Evolutionary conservation across 2,888 invertebrate species (phyloP).

Genomic region (Stenurella melanura): DNA sequence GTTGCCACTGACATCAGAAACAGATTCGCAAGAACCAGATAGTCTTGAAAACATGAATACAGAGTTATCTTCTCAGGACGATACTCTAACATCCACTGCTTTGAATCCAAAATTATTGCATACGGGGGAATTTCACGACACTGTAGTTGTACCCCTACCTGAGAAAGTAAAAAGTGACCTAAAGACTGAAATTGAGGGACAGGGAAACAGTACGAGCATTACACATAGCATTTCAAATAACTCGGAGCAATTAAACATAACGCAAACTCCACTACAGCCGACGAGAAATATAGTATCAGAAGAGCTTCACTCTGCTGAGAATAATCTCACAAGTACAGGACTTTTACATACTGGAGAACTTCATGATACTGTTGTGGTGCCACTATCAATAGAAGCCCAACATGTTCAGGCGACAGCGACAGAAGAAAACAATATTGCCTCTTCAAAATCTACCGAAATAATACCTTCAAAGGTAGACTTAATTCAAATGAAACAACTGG

Average conservation of each 20-base stretch:
- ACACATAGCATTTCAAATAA: background rate
- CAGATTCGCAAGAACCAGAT: background rate
- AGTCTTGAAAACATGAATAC: slow-evolving; percentile 4
- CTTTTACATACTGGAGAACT: slow-evolving; percentile 76
- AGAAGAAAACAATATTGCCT: background rate
- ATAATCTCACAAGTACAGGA: slow-evolving; percentile 22
- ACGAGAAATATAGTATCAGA: background rate
- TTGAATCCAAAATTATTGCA: slow-evolving; percentile 53
- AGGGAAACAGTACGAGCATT: background rate
- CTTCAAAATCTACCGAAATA: background rate
- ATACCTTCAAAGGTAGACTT: background rate
- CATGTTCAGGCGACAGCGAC: background rate
- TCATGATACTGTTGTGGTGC: slow-evolving; percentile 73
- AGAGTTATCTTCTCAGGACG: background rate
- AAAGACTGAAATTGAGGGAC: slow-evolving; percentile 26
- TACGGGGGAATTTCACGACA: slow-evolving; percentile 75
- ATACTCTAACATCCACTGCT: background rate
- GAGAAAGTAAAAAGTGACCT: slow-evolving; percentile 36
- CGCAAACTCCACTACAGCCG: background rate
- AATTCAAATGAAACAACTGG: background rate
- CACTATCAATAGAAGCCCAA: slow-evolving; percentile 2
- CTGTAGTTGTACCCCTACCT: slow-evolving; percentile 61
- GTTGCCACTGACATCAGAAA: background rate
- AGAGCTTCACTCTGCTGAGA: background rate
- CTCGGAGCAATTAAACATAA: background rate